Evolutionary conservation across 2,113 vertebrate genomes (phyloP), one percentile per base, ranked within the genome.

Genomic region (Elaphurus davidianus): DNA sequence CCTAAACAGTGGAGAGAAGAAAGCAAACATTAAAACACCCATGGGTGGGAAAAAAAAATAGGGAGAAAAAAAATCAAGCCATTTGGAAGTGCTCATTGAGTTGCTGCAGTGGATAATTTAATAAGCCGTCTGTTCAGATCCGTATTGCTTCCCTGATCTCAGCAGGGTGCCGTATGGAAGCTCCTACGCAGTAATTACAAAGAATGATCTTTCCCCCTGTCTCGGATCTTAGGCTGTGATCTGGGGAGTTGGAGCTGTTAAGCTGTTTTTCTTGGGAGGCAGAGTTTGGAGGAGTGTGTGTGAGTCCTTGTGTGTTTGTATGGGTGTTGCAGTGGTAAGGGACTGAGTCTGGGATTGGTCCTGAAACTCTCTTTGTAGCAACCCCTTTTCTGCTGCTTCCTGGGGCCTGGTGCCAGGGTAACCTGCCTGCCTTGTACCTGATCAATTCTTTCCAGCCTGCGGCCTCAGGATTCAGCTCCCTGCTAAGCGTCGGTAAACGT

Each of bases 71-170:
- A 95, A 88, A 90, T 19, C 76, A 74, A 96, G 55, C 52, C 86
- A 87, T 88, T 96, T 94, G 79, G 87, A 93, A 96, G 30, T 60
- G 67, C 55, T 93, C 52, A 91, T 67, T 87, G 95, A 82, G 40
- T 43, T 81, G 93, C 90, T 92, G 60, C 64, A 59, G 52, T 90
- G 57, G 96, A 40, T 98, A 89, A 98, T 92, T 97, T 91, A 91
- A 96, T 95, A 82, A 94, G 64, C 92, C 71, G 15, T 98, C 94
- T 95, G 86, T 55, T 95, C 36, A 11, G 78, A 50, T 81, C 60
- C 0, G 5, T 36, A 88, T 92, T 62, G 90, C 86, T 93, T 90
- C 36, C 62, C 57, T 33, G 55, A 71, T 94, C 94, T 92, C 81
- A 52, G 92, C 71, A 82, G 92, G 67, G 76, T 33, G 81, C 90